Evolutionary conservation across 2,888 invertebrate species (phyloP).

Genomic region (Hypena proboscidalis): DNA sequence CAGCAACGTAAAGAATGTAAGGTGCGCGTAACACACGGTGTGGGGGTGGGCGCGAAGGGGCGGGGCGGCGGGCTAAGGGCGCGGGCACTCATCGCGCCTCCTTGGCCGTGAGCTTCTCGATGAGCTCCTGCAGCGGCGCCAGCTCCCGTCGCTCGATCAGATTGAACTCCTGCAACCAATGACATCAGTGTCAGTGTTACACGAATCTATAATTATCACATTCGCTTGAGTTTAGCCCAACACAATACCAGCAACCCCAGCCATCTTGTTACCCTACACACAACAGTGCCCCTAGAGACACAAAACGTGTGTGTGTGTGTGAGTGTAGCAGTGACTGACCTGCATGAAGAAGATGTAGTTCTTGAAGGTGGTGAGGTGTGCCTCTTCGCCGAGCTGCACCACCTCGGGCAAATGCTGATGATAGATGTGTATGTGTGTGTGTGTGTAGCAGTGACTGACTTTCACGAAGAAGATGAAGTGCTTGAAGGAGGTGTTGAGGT

Average conservation of each 20-base stretch:
- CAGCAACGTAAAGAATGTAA: background rate
- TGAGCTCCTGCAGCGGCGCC: constrained; percentile 98
- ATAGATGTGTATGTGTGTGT: constrained; percentile 99
- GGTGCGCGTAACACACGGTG: constrained; percentile 1
- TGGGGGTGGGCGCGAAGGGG: background rate
- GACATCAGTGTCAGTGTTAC: background rate
- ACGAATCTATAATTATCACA: too few species aligned
- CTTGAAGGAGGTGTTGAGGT: too few species aligned
- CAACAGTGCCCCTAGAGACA: too few species aligned
- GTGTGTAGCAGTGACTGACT: too few species aligned
- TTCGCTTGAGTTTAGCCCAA: too few species aligned
- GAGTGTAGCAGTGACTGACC: constrained; percentile 83
- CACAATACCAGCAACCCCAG: too few species aligned
- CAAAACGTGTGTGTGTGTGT: too few species aligned
- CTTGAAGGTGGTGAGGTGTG: constrained; percentile 99
- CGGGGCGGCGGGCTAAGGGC: background rate
- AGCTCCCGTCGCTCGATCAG: constrained; percentile 98
- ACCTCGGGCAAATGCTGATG: constrained; percentile 99
- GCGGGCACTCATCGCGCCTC: constrained; percentile 90
- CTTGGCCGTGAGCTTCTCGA: constrained; percentile 97
- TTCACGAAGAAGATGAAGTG: too few species aligned
- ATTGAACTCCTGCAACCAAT: constrained; percentile 94
- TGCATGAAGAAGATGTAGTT: constrained; percentile 99
- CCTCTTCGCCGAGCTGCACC: constrained; percentile 98
- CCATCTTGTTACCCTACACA: too few species aligned